Conservation (phyloP, 2,888 invertebrate genomes). For the Aproaerema taeniolella region DNA sequence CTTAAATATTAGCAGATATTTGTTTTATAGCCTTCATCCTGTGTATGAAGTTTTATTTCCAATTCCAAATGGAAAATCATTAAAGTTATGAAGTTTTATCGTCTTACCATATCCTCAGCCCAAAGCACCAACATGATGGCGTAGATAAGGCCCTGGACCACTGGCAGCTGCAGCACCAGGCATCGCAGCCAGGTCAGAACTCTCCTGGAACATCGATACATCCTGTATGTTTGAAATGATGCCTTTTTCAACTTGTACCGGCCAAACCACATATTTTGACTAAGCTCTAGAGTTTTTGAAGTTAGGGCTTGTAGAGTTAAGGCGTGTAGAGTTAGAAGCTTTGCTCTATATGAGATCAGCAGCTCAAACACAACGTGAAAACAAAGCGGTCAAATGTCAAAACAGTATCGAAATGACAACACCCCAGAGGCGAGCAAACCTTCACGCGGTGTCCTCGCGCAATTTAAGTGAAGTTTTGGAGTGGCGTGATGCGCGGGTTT, state of each 20-base stretch:
- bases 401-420: no score
- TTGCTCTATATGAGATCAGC: not conserved
- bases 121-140: constrained; percentile 77
- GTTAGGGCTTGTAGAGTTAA: no score
- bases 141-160: constrained; percentile 81
- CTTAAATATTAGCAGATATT: not conserved
- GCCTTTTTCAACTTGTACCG: not conserved
- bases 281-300: no score
- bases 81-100: not conserved
- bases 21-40: not conserved
- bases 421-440: no score
- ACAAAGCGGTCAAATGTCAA: no score
- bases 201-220: constrained; percentile 47
- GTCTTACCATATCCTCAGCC: constrained; percentile 81
- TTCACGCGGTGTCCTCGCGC: no score
- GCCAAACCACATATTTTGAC: no score
- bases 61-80: not conserved
- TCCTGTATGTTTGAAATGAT: not conserved
- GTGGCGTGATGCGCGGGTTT: no score
- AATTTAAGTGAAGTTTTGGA: no score
- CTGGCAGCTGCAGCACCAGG: constrained; percentile 82
- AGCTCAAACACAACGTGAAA: no score
- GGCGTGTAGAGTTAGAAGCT: not conserved
- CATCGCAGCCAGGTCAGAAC: constrained; percentile 72
- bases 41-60: not conserved